Evolutionary conservation across 1,140 invertebrate genomes (phyloP), one percentile per base, ranked within the genome.

Genomic region (Euschistus heros): DNA sequence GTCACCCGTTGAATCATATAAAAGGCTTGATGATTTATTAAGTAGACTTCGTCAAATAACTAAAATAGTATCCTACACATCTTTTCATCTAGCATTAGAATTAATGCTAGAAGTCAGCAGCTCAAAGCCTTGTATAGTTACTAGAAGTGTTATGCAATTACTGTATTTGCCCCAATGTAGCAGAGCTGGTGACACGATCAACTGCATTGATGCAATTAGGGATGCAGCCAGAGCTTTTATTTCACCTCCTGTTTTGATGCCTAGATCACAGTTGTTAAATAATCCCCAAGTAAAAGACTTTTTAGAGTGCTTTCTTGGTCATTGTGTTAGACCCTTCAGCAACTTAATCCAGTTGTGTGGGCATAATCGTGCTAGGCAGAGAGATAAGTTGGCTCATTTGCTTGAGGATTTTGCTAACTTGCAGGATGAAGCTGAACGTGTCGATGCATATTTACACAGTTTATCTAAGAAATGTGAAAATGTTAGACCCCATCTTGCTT

Each of bases 361-460:
- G 3, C 93, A 97, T 73, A 98, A 98, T 78, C 79, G 93, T 68
- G 94, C 95, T 2, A 79, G 95, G 33, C 94, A 97, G 75, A 80
- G 94, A 63, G 94, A 97, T 74, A 96, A 95, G 78, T 78, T 97
- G 65, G 92, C 91, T 14, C 83, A 92, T 71, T 76, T 97, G 37
- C 77, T 98, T 17, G 88, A 91, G 70, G 94, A 97, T 69, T 89
- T 97, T 73, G 89, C 90, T 5, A 81, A 82, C 26, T 76, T 98
- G n/a, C 94, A 97, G 76, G 92, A 97, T 74, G 93, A 97, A 80
- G 93, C 93, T 22, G 93, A 96, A 73, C 85, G 91, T 70, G 87
- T 96, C 2, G 95, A 98, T 79, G 84, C 84, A 7, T 87, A 84
- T 74, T 78, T 94, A 60, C 87, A 92, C 74, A 82, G 82, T 67